Conservation (phyloP, 2,113 vertebrate species). For the Tragelaphus imberbis region DNA sequence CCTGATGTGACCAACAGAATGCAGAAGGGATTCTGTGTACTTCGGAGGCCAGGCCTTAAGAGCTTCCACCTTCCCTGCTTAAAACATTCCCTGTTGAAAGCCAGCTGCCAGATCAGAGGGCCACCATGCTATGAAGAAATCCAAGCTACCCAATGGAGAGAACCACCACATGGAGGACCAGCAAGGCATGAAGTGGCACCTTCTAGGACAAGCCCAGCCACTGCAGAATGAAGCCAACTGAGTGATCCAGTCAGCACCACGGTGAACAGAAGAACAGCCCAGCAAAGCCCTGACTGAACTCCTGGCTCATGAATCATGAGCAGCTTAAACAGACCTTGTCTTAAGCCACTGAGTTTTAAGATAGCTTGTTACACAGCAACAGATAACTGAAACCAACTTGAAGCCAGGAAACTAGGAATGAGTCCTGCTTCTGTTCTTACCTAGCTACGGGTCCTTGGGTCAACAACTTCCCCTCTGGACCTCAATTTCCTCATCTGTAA, state of each 20-base stretch:
- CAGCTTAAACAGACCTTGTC: neutral
- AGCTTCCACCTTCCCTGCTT: neutral
- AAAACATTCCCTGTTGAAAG: neutral
- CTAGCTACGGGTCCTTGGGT: neutral
- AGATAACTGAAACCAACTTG: neutral
- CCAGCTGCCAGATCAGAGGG: neutral
- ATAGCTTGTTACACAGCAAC: neutral
- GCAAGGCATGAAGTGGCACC: neutral
- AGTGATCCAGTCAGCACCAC: neutral
- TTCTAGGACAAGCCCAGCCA: neutral
- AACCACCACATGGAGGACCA: neutral
- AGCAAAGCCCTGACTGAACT: neutral
- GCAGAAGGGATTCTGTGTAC: neutral
- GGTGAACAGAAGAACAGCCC: neutral
- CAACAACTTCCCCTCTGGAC: neutral
- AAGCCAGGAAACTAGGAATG: neutral
- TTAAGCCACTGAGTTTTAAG: neutral
- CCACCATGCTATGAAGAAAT: neutral
- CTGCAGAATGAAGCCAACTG: neutral
- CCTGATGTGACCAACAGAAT: neutral
- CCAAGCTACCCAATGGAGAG: neutral
- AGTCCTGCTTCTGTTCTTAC: neutral
- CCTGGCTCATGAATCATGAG: neutral
- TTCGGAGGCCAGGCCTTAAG: neutral
- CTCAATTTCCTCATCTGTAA: conserved; percentile 10